Conservation (phyloP, 1,140 invertebrate species). For the Drosophila littoralis region DNA sequence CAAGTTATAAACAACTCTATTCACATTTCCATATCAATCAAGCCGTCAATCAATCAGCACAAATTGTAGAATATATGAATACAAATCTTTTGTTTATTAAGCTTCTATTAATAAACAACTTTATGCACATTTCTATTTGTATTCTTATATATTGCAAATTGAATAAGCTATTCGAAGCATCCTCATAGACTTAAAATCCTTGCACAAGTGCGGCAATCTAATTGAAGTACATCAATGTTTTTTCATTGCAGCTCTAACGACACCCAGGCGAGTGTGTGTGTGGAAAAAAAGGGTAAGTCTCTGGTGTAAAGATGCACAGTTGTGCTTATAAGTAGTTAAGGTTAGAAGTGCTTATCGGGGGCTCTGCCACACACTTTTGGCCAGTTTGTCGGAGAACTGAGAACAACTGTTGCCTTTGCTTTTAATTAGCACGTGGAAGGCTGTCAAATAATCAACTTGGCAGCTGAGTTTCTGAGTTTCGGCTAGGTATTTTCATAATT, state of each 20-base stretch:
- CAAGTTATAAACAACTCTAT: neutral
- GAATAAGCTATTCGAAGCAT: neutral
- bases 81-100: neutral
- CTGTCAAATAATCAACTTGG: conserved; percentile 21
- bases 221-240: conserved; percentile 70
- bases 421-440: conserved; percentile 60
- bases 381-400: neutral
- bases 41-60: neutral
- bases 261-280: conserved; percentile 46
- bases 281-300: conserved; percentile 62
- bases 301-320: conserved; percentile 58
- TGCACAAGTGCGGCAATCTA: conserved; percentile 43
- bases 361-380: conserved; percentile 17
- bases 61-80: neutral
- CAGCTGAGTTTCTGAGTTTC: neutral
- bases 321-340: conserved; percentile 67
- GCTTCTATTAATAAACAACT: neutral
- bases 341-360: conserved; percentile 51
- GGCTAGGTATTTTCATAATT: conserved; percentile 69
- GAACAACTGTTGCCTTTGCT: conserved; percentile 47
- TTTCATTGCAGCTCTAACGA: conserved; percentile 76
- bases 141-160: neutral
- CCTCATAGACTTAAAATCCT: neutral
- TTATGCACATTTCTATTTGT: neutral
- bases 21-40: neutral